Conservation (phyloP, 2,113 vertebrate species). For the Tragelaphus strepsiceros region DNA sequence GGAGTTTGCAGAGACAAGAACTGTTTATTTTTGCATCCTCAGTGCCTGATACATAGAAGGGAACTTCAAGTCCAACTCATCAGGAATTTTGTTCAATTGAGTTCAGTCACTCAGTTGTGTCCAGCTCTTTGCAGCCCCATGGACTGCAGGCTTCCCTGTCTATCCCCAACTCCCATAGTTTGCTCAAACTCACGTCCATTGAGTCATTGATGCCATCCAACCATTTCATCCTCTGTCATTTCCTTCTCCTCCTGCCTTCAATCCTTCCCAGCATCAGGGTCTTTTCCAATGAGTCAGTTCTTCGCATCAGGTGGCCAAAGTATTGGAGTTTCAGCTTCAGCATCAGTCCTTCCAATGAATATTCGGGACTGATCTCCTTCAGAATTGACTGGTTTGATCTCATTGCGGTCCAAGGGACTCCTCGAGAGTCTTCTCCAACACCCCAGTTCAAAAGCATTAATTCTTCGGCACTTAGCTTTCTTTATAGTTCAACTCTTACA, state of each 20-base stretch:
- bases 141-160: neutral
- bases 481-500: neutral
- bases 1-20: neutral
- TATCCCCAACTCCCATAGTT: neutral
- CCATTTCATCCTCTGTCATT: neutral
- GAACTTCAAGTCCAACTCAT: neutral
- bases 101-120: neutral
- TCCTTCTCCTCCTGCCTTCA: neutral
- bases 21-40: neutral
- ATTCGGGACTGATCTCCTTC: neutral
- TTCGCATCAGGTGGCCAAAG: neutral
- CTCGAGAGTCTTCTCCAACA: neutral
- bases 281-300: neutral
- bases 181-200: neutral
- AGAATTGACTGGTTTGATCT: neutral
- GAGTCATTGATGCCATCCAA: neutral
- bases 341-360: neutral
- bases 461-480: neutral
- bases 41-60: neutral
- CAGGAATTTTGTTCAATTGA: neutral
- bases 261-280: neutral
- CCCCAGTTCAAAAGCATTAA: neutral
- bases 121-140: neutral
- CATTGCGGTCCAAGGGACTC: neutral
- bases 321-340: neutral